These are phyloP conservation scores for Pelobates fuscus DNA, from an alignment of 2,113 vertebrate species.

Conservation along the genomic window DNA sequence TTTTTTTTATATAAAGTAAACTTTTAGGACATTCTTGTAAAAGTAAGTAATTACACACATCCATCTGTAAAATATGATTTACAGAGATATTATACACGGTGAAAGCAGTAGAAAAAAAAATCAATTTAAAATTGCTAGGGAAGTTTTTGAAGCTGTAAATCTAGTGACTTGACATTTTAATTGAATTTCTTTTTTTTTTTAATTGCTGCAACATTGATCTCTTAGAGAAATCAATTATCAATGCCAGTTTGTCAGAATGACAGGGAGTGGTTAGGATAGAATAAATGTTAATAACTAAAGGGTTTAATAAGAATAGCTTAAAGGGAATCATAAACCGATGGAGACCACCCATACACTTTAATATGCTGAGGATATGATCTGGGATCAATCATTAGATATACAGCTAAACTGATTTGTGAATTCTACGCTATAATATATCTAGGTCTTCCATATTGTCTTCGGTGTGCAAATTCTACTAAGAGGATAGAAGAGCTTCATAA, in stretches of 20 bases:
- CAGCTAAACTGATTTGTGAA: too few species aligned
- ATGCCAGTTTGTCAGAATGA: neutral
- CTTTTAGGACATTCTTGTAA: neutral
- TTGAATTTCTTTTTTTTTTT: neutral
- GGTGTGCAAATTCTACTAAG: too few species aligned
- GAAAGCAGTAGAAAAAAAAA: conserved; percentile 1
- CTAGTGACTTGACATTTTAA: neutral
- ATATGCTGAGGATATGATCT: too few species aligned
- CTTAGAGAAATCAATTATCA: conserved; percentile 8
- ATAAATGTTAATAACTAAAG: too few species aligned
- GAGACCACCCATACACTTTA: too few species aligned
- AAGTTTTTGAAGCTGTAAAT: neutral
- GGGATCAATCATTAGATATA: too few species aligned
- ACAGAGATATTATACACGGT: neutral
- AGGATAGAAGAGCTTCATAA: too few species aligned
- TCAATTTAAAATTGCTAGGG: conserved; percentile 5
- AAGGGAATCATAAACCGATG: too few species aligned
- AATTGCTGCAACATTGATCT: neutral
- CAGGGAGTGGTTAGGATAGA: neutral
- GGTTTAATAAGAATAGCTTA: too few species aligned
- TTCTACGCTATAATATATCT: too few species aligned
- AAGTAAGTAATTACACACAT: neutral
- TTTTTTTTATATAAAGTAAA: too few species aligned
- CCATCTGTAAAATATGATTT: neutral
- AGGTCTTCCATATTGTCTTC: too few species aligned